Evolutionary conservation across 2,113 vertebrate species (phyloP).

Genomic region (Festucalex cinctus): DNA sequence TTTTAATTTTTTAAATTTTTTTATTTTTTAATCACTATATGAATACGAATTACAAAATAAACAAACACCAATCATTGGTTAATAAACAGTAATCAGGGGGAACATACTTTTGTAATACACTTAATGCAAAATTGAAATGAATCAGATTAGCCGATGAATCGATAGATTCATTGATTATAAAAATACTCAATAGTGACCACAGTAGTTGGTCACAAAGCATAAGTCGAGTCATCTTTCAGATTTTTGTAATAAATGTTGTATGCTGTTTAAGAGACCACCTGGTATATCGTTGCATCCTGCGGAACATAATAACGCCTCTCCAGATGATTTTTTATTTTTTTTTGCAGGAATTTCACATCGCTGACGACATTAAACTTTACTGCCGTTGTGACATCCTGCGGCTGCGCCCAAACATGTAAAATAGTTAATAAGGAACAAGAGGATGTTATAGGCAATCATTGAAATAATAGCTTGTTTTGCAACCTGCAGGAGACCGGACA

Average conservation of each 20-base stretch:
- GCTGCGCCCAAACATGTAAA: slow-evolving; percentile 72
- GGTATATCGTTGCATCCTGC: slow-evolving; percentile 24
- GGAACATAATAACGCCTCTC: slow-evolving; percentile 32
- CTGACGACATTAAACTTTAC: slow-evolving; percentile 77
- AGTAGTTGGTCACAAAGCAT: too few relatives aligned
- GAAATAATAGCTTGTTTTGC: slow-evolving; percentile 61
- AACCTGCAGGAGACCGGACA: slow-evolving; percentile 27
- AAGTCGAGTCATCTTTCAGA: background rate
- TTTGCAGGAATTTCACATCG: slow-evolving; percentile 59
- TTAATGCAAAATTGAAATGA: too few relatives aligned
- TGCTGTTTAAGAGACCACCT: background rate
- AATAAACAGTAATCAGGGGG: too few relatives aligned
- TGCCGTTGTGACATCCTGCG: slow-evolving; percentile 71
- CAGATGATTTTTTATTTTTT: slow-evolving; percentile 14
- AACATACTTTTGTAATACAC: too few relatives aligned
- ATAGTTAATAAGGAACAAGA: slow-evolving; percentile 77
- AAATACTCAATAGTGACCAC: too few relatives aligned
- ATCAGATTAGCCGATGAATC: too few relatives aligned
- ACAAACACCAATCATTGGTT: too few relatives aligned
- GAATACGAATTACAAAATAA: too few relatives aligned
- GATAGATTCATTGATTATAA: too few relatives aligned
- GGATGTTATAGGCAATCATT: slow-evolving; percentile 73
- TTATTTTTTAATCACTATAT: too few relatives aligned
- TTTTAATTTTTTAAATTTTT: too few relatives aligned
- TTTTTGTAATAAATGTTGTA: background rate